Evolutionary conservation across 2,113 vertebrate species (phyloP).

Genomic region (Hippocampus abdominalis): DNA sequence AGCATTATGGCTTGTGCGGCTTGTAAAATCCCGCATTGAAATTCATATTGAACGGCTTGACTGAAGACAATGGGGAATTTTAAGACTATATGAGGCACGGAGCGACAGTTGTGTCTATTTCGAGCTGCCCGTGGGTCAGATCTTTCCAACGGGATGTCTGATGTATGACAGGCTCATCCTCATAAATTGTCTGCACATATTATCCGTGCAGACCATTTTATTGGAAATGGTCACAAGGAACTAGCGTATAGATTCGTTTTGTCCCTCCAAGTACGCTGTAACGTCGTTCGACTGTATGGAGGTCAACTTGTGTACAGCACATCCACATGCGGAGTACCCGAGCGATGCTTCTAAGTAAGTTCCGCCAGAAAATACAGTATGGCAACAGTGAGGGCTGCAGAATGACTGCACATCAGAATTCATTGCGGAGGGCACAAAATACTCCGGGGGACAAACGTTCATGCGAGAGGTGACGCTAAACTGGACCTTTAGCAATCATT

Average conservation of each 20-base stretch:
- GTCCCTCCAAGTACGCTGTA: too few relatives aligned
- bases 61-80: conserved; percentile 4
- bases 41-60: neutral
- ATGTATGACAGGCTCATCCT: conserved; percentile 31
- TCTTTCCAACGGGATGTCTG: conserved; percentile 26
- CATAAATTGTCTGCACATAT: conserved; percentile 37
- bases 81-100: neutral
- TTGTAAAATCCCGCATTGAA: neutral
- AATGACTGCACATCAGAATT: conserved; percentile 32
- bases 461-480: neutral
- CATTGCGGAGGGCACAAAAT: conserved; percentile 4
- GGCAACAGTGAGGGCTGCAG: conserved; percentile 30
- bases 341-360: conserved; percentile 8
- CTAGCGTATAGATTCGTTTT: too few relatives aligned
- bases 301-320: conserved; percentile 4
- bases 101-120: conserved; percentile 12
- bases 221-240: too few relatives aligned
- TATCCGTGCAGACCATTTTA: neutral
- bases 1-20: conserved; percentile 2
- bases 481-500: conserved; percentile 8
- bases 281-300: neutral
- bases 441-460: conserved; percentile 17
- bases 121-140: conserved; percentile 1
- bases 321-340: conserved; percentile 32
- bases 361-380: conserved; percentile 1